phyloP scores from a whole-genome alignment of 2,888 invertebrate species.

The Drosophila tanythrix region DNA sequence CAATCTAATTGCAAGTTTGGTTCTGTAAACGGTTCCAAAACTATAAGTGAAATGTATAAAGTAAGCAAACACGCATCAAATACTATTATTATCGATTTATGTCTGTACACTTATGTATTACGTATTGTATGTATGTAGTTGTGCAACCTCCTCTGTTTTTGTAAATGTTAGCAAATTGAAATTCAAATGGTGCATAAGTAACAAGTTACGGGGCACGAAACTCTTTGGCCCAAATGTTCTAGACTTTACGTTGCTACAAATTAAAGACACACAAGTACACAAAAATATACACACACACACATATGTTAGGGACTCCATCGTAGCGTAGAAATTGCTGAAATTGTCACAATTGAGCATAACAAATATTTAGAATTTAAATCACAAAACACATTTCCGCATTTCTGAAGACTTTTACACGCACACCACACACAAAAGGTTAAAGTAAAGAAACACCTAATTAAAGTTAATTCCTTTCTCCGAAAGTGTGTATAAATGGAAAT shows the following conservation, averaged over 20 bases:
- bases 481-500: neutral
- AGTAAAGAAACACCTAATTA: neutral
- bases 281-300: slow-evolving; percentile 10
- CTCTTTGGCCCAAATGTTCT: slow-evolving; percentile 40
- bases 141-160: slow-evolving; percentile 56
- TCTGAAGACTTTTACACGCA: slow-evolving; percentile 70
- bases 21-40: neutral
- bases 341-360: slow-evolving; percentile 47
- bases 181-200: slow-evolving; percentile 78
- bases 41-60: slow-evolving; percentile 31
- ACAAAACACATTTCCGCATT: slow-evolving; percentile 51
- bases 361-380: slow-evolving; percentile 22
- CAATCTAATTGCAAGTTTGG: slow-evolving; percentile 52
- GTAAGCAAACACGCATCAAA: slow-evolving; percentile 7
- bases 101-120: slow-evolving; percentile 40
- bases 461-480: neutral
- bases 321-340: slow-evolving; percentile 58
- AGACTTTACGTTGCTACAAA: slow-evolving; percentile 46
- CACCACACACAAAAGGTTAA: neutral
- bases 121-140: slow-evolving; percentile 40
- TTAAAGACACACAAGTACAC: neutral
- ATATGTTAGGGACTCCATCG: slow-evolving; percentile 72
- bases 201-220: slow-evolving; percentile 44
- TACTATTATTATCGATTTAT: slow-evolving; percentile 21
- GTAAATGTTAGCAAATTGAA: slow-evolving; percentile 74